Evolutionary conservation across 2,888 invertebrate genomes (phyloP).

Genomic region (Nomada lathburiana): DNA sequence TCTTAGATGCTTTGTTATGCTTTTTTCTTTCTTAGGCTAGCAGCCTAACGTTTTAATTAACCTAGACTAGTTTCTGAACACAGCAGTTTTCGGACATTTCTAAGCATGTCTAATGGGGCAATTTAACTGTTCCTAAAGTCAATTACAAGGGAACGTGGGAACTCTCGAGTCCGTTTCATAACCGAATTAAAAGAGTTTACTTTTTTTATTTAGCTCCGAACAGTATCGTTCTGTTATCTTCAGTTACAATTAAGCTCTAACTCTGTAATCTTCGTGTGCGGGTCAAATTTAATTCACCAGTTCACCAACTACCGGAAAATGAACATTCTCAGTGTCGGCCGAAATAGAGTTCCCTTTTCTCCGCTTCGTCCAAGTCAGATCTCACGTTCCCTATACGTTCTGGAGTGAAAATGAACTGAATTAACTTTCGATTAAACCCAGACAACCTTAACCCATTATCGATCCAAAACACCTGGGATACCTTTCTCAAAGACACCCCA

Average conservation of each 20-base stretch:
- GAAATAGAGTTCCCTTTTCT: no score
- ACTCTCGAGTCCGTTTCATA: not conserved
- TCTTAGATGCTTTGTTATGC: no score
- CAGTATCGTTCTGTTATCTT: not conserved
- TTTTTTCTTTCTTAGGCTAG: no score
- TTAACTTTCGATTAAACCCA: slow-evolving; percentile 9
- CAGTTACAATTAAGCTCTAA: not conserved
- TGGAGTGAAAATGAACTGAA: not conserved
- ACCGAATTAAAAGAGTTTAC: not conserved
- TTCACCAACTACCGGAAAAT: no score
- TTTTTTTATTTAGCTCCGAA: no score
- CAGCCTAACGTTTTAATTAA: no score
- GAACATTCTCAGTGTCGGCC: no score
- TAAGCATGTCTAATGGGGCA: no score
- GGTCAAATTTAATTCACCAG: not conserved
- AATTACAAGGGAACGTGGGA: no score
- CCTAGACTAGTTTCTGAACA: no score
- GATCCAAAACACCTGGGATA: not conserved
- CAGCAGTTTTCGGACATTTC: no score
- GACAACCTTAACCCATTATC: not conserved
- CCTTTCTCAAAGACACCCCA: not conserved
- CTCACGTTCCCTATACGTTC: not conserved
- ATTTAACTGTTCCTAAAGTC: no score
- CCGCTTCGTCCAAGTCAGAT: not conserved
- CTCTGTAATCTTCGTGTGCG: not conserved